phyloP scores from a whole-genome alignment of 2,113 vertebrate species.

The Oryzias javanicus region DNA sequence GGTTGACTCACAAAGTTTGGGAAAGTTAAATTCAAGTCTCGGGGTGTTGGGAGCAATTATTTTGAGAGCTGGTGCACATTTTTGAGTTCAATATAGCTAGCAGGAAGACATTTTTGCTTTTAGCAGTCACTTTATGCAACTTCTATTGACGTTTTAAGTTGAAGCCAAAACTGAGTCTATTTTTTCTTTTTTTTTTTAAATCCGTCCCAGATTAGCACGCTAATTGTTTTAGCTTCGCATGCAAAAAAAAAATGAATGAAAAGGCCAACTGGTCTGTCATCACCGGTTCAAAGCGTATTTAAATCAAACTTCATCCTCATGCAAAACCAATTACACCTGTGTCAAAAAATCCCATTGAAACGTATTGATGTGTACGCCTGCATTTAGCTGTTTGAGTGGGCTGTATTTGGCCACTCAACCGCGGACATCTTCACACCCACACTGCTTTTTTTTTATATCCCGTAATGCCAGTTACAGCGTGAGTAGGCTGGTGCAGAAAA shows the following conservation, averaged over 20 bases:
- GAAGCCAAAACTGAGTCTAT: no score
- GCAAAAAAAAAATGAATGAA: conserved; percentile 1
- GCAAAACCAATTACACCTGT: conserved; percentile 38
- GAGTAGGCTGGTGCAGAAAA: conserved; percentile 61
- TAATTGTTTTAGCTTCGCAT: conserved; percentile 1
- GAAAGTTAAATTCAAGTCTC: conserved; percentile 13
- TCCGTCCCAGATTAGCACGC: no score
- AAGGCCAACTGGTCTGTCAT: conserved; percentile 11
- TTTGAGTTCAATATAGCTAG: conserved; percentile 10
- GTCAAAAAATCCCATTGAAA: conserved; percentile 36
- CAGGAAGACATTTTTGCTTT: background rate
- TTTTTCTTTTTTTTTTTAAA: no score
- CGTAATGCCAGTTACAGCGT: conserved; percentile 53
- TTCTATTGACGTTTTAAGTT: no score
- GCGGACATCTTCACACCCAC: conserved; percentile 68
- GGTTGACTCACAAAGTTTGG: conserved; percentile 35
- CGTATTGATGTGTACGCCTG: conserved; percentile 50
- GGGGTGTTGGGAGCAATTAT: conserved; percentile 37
- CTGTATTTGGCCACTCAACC: conserved; percentile 55
- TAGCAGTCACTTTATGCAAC: no score
- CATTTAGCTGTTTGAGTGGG: conserved; percentile 58
- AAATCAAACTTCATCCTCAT: conserved; percentile 10
- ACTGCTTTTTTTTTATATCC: conserved; percentile 28
- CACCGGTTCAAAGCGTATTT: conserved; percentile 29
- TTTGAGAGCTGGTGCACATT: conserved; percentile 25